Conservation (phyloP, 1,140 invertebrate species). For the Oscheius sp. region DNA sequence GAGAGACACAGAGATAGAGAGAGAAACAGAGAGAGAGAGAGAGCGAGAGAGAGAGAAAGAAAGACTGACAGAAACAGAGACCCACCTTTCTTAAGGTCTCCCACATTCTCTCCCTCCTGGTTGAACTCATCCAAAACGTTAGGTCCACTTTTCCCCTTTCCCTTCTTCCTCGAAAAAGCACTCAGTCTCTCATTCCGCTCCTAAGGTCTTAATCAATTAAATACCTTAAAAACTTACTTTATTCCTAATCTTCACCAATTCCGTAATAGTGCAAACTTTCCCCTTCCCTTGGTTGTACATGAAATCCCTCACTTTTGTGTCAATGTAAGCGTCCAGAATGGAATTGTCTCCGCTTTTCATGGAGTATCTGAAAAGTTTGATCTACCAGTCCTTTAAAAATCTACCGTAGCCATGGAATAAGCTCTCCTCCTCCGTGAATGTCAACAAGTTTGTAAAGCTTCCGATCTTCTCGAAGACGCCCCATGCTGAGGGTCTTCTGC, state of each 20-base stretch:
- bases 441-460: slow-evolving; percentile 47
- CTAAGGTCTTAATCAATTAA: slow-evolving; percentile 7
- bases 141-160: slow-evolving; percentile 60
- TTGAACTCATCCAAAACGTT: slow-evolving; percentile 61
- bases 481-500: slow-evolving; percentile 22
- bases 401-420: slow-evolving; percentile 55
- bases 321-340: slow-evolving; percentile 52
- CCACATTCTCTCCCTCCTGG: slow-evolving; percentile 55
- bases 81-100: slow-evolving; percentile 59
- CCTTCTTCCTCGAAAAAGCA: slow-evolving; percentile 58
- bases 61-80: slow-evolving; percentile 1
- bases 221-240: slow-evolving; percentile 40
- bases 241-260: slow-evolving; percentile 56
- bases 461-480: slow-evolving; percentile 31
- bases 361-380: slow-evolving; percentile 51
- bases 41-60: too few species aligned
- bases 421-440: slow-evolving; percentile 53
- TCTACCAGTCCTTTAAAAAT: too few species aligned
- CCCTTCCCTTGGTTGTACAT: slow-evolving; percentile 60
- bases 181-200: slow-evolving; percentile 56
- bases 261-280: slow-evolving; percentile 56
- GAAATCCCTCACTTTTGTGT: slow-evolving; percentile 47
- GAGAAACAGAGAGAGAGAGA: too few species aligned
- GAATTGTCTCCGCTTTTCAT: slow-evolving; percentile 55
- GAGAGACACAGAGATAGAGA: too few species aligned